These are phyloP conservation scores for Cryptophagus acutangulus DNA, from an alignment of 2,888 invertebrate species.

Conservation along the genomic window DNA sequence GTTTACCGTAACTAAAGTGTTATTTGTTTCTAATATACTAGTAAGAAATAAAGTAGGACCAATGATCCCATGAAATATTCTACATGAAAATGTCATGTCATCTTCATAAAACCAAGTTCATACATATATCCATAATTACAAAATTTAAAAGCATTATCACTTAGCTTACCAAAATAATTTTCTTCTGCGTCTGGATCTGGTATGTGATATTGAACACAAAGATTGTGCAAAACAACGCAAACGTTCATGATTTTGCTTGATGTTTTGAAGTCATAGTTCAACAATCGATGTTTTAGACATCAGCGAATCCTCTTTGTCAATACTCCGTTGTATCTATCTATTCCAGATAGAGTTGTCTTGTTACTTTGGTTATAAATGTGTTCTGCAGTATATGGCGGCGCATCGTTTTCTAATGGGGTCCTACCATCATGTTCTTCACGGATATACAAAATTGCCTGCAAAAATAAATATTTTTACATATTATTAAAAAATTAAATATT, in stretches of 20 bases:
- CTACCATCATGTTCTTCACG: constrained; percentile 10
- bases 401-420: constrained; percentile 13
- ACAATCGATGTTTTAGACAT: constrained; percentile 17
- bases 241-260: constrained; percentile 21
- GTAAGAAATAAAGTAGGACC: too few species aligned
- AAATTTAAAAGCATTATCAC: too few species aligned
- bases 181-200: background rate
- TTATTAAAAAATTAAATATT: too few species aligned
- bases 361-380: background rate
- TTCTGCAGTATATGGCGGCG: background rate
- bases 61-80: too few species aligned
- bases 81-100: too few species aligned
- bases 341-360: background rate
- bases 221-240: constrained; percentile 22
- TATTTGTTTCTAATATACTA: too few species aligned
- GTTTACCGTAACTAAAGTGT: too few species aligned
- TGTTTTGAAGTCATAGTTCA: constrained; percentile 9
- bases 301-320: constrained; percentile 19
- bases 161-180: background rate
- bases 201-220: constrained; percentile 11
- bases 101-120: too few species aligned
- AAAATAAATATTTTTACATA: too few species aligned
- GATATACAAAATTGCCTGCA: constrained; percentile 13
- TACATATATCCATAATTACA: too few species aligned
- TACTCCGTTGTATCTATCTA: constrained; percentile 15